These are phyloP conservation scores for Mechanitis messenoides DNA, from an alignment of 2,888 invertebrate species.

Conservation along the genomic window DNA sequence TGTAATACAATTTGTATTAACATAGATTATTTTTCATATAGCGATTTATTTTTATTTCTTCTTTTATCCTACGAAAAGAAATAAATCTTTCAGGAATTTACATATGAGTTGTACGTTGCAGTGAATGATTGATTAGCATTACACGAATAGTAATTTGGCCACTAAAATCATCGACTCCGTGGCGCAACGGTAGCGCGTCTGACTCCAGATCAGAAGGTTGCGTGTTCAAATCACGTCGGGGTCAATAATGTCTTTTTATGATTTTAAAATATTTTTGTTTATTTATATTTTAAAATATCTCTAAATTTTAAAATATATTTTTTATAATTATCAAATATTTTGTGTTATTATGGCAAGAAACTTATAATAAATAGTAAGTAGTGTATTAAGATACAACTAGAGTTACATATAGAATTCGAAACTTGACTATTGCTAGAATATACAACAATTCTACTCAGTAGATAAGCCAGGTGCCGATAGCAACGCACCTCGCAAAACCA, in stretches of 20 bases:
- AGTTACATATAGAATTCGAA: not conserved
- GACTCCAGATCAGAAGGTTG: conserved; percentile 99
- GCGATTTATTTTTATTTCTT: no score
- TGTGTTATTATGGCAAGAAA: no score
- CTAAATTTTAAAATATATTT: no score
- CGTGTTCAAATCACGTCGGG: conserved; percentile 98
- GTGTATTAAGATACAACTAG: not conserved
- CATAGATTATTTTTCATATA: no score
- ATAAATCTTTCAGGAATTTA: no score
- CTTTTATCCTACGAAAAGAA: no score
- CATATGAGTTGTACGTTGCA: not conserved
- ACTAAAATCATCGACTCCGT: conserved; percentile 80
- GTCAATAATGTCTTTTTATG: conserved; percentile 70
- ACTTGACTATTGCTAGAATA: conserved; percentile 4
- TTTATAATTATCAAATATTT: no score
- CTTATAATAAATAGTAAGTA: no score
- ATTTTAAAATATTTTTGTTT: not conserved
- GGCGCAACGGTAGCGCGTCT: conserved; percentile 99
- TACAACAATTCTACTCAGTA: conserved; percentile 7
- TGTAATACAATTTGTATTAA: no score
- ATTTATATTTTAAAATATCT: conserved; percentile 1
- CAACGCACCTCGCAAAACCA: no score
- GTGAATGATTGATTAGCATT: not conserved
- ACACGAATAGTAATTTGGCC: not conserved
- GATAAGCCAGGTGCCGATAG: not conserved